Evolutionary conservation across 2,888 invertebrate genomes (phyloP).

Genomic region (Lasioglossum pauxillum): DNA sequence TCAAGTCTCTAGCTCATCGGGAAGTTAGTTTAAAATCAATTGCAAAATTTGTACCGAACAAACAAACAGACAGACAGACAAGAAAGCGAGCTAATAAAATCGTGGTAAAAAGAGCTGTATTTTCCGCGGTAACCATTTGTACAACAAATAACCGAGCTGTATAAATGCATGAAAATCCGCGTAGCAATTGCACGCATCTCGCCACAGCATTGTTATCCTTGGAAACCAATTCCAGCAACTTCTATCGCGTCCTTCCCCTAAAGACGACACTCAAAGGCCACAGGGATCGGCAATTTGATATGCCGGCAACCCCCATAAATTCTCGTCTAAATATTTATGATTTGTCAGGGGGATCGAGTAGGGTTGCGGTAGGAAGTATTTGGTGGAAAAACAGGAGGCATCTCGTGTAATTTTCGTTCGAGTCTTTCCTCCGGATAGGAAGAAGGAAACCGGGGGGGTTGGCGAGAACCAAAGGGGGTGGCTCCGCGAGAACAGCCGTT

Average conservation of each 20-base stretch:
- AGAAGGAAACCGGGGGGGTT: slow-evolving; percentile 21
- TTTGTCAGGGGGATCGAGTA: slow-evolving; percentile 5
- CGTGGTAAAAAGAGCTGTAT: not conserved
- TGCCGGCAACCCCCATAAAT: slow-evolving; percentile 1
- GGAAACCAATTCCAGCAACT: not conserved
- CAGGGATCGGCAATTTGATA: not conserved
- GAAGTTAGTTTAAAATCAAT: too few species aligned
- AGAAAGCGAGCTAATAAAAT: too few species aligned
- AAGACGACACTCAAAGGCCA: not conserved
- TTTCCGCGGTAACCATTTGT: not conserved
- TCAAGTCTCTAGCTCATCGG: too few species aligned
- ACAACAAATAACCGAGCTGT: not conserved
- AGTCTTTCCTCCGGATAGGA: slow-evolving; percentile 26
- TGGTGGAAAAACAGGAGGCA: not conserved
- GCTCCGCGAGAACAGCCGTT: slow-evolving; percentile 64
- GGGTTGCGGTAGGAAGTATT: not conserved
- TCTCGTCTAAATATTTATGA: slow-evolving; percentile 48
- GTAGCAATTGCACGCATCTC: not conserved
- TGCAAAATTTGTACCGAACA: too few species aligned
- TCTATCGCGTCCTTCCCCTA: not conserved
- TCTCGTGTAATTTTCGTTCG: slow-evolving; percentile 39
- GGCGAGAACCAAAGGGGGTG: slow-evolving; percentile 24
- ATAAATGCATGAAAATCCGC: not conserved
- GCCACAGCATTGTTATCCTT: not conserved
- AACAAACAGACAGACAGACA: too few species aligned